Evolutionary conservation across 2,888 invertebrate species (phyloP).

Genomic region (Sthenelais limicola): DNA sequence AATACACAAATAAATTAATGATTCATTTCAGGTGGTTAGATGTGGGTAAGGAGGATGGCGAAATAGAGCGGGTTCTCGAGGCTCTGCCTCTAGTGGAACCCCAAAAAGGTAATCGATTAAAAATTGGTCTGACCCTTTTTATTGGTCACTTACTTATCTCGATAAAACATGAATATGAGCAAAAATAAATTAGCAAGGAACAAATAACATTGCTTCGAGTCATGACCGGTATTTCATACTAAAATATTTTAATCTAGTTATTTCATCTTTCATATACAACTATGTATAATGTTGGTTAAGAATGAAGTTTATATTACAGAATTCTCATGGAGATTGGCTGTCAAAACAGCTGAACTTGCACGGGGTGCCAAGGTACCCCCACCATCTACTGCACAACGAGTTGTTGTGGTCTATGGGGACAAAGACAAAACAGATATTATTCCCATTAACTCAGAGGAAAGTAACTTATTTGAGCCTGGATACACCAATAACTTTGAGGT

Average conservation of each 20-base stretch:
- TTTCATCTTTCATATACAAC: too few species aligned
- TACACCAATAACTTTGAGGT: slow-evolving; percentile 66
- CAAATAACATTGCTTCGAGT: too few species aligned
- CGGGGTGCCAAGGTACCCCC: slow-evolving; percentile 11
- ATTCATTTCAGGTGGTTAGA: slow-evolving; percentile 50
- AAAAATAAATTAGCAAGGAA: too few species aligned
- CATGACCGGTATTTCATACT: too few species aligned
- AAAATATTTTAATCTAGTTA: too few species aligned
- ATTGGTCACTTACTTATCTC: neutral
- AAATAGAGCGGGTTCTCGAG: slow-evolving; percentile 58
- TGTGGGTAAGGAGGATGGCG: slow-evolving; percentile 52
- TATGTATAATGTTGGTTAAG: too few species aligned
- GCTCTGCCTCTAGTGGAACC: slow-evolving; percentile 47
- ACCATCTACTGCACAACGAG: slow-evolving; percentile 51
- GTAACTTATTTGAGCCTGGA: slow-evolving; percentile 59
- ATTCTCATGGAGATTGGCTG: slow-evolving; percentile 4
- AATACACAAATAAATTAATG: too few species aligned
- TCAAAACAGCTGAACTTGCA: slow-evolving; percentile 8
- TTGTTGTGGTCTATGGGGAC: slow-evolving; percentile 65
- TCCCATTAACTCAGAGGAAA: slow-evolving; percentile 31
- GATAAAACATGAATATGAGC: too few species aligned
- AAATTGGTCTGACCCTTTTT: neutral
- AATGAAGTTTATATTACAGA: too few species aligned
- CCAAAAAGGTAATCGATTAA: neutral
- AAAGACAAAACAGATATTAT: slow-evolving; percentile 59